A percentile compares a stretch with the other conserved stretches of the same genome.
phyloP scores from a whole-genome alignment of 2,113 vertebrate species.

The Megaceryle maxima region DNA sequence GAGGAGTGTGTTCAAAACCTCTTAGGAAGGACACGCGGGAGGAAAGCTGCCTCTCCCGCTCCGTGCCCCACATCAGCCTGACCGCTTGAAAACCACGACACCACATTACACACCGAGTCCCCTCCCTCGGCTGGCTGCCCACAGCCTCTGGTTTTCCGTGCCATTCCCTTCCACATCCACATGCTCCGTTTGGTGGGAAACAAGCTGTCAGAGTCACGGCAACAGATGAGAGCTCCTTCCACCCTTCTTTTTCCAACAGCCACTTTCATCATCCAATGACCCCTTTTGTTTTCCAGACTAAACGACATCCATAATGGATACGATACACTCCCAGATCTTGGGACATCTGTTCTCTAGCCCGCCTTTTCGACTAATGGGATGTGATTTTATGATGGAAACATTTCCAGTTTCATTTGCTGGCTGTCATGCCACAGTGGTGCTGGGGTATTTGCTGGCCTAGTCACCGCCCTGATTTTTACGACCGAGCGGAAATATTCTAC shows the following conservation, averaged over 20 bases:
- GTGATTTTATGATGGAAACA: not conserved
- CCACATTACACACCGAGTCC: fast-evolving
- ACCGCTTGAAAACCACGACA: not conserved
- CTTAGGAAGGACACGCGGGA: not conserved
- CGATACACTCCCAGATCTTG: not conserved
- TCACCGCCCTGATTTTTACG: not conserved
- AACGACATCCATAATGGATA: not conserved
- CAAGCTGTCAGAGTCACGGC: not conserved
- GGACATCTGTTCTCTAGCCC: not conserved
- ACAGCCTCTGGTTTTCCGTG: not conserved
- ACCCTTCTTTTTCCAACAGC: not conserved
- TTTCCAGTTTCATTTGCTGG: not conserved
- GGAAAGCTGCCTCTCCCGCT: not conserved
- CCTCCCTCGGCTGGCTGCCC: not conserved
- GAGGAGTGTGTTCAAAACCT: not conserved
- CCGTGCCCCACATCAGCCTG: fast-evolving
- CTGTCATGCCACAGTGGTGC: not conserved
- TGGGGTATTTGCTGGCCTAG: not conserved
- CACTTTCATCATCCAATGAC: not conserved
- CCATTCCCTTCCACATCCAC: not conserved
- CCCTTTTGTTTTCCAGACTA: not conserved
- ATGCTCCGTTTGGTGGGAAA: fast-evolving
- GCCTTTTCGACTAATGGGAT: not conserved
- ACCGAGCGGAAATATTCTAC: not conserved
- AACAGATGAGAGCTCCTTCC: not conserved